Evolutionary conservation across 2,888 invertebrate species (phyloP), one percentile per base, ranked within the genome.

Genomic region (Acanthosepion esculentum): DNA sequence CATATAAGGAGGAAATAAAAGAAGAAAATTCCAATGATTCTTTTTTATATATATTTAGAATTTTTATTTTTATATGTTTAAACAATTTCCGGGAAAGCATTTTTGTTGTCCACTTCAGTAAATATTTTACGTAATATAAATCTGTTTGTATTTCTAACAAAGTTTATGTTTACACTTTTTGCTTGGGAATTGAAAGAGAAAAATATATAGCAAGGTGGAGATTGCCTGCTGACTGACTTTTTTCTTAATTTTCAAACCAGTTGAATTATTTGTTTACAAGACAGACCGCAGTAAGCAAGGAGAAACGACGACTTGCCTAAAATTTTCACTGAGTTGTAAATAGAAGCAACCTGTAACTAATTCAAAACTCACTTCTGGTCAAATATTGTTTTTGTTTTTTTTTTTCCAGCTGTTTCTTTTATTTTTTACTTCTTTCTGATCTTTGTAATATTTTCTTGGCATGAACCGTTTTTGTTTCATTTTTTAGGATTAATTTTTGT

Each of bases 31-130:
- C 59, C 20, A 20, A 59, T 59, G 20, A 59, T 78, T n/a, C 78
- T 78, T n/a, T 78, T 78, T 78, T n/a, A 78, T 78, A 78, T 78
- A 12, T 78, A 33, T 78, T 78, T 78, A 59, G 59, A 1, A 78
- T n/a, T 78, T 78, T 78, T 78, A 78, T 78, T 78, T 78, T 78
- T n/a, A 78, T 78, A 78, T 78, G n/a, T 78, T 78, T 12, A 78
- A 78, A 78, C 78, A 78, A n/a, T 78, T n/a, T 78, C n/a, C 78
- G n/a, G n/a, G n/a, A 78, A 78, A 78, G 78, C 78, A 78, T 78
- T 78, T 78, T 78, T 78, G 78, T 78, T 78, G 78, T 78, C 78
- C n/a, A 78, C n/a, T 78, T 78, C n/a, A 12, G n/a, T n/a, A n/a
- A 33, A 78, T 78, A 78, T 78, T 78, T 78, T 78, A 78, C 78